Base-by-base conservation (phyloP, 2,888 invertebrate species). In the Tricholauxania praeusta region DNA sequence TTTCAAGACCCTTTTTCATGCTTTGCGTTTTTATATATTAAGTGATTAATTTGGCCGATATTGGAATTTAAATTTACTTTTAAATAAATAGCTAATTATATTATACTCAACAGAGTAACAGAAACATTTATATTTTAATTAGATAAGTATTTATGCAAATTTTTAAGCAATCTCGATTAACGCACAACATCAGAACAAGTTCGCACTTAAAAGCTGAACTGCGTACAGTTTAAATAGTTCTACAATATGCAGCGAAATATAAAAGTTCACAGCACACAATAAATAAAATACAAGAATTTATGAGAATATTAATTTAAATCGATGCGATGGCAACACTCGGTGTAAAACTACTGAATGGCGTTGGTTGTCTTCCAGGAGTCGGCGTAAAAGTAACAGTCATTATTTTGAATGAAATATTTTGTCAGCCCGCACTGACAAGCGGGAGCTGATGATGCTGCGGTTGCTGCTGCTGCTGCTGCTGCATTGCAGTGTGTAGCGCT, bases 341-440 rank as follows among this genome's bases (percentile, higher is more conserved):
- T 7, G 15, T 14, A 48, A 47, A 10, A 39, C 63, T n/a, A 17
- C 47, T 4, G 63, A 47, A 64, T 22, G 64, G 3, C 19, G 49
- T 19, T 49, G 64, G 15, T 14, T 47, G 64, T 28, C 28, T 28
- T 28, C 19, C 49, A 28, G 22, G 15, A 51, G n/a, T 28, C 52
- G 15, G 49, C 12, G 19, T 19, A 22, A 64, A 12, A 69, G 72
- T 14, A 51, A 15, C 64, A 49, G 66, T 72, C 52, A 76, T 79
- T 77, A 81, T 79, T 79, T 77, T 79, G 79, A 79, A 76, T 80
- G 78, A 81, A 79, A 80, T 80, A 80, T 79, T 80, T 78, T 79
- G 82, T 79, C 79, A 78, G 70, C 65, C 72, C 71, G 72, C 73
- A 74, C 73, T 68, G 72, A 72, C 70, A 74, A 63, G 75, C 59